A percentile compares a stretch with the other conserved stretches of the same genome.
These are phyloP conservation scores for Agapostemon virescens DNA, from an alignment of 2,888 invertebrate species.

Conservation along the genomic window DNA sequence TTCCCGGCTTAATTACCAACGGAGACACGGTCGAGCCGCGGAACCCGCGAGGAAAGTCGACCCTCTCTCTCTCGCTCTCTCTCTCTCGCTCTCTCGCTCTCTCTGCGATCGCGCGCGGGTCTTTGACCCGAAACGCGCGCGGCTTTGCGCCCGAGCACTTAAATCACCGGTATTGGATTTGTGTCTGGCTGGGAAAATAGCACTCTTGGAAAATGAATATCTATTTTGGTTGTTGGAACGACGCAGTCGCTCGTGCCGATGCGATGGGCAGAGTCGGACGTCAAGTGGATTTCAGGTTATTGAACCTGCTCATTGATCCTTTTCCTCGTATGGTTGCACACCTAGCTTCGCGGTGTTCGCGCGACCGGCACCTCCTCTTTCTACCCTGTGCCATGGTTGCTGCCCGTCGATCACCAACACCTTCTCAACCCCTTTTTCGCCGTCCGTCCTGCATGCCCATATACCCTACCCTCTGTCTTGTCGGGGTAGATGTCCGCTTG, in stretches of 20 bases:
- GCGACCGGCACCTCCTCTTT: conserved; percentile 12
- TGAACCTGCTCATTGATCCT: conserved; percentile 79
- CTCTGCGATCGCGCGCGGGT: conserved; percentile 34
- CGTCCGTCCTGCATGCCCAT: no score
- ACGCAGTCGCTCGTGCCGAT: conserved; percentile 70
- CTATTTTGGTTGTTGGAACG: conserved; percentile 75
- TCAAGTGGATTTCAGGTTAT: conserved; percentile 79
- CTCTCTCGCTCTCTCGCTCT: no score
- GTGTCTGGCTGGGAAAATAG: conserved; percentile 69
- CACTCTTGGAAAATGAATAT: conserved; percentile 71
- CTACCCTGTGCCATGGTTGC: neutral
- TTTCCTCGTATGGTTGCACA: conserved; percentile 65
- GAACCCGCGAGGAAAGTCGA: conserved; percentile 1
- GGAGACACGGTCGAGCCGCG: neutral
- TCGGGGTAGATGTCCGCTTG: neutral
- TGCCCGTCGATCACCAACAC: neutral
- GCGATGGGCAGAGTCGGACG: conserved; percentile 62
- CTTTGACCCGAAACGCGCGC: conserved; percentile 52
- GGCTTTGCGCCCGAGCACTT: conserved; percentile 43
- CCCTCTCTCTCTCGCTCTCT: neutral
- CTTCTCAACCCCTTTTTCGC: neutral
- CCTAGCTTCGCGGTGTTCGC: conserved; percentile 47
- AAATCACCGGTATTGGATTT: conserved; percentile 67
- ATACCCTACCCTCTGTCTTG: neutral
- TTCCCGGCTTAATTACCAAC: neutral